These are phyloP conservation scores for Euglossa dilemma DNA, from an alignment of 1,140 invertebrate species.

Conservation along the genomic window DNA sequence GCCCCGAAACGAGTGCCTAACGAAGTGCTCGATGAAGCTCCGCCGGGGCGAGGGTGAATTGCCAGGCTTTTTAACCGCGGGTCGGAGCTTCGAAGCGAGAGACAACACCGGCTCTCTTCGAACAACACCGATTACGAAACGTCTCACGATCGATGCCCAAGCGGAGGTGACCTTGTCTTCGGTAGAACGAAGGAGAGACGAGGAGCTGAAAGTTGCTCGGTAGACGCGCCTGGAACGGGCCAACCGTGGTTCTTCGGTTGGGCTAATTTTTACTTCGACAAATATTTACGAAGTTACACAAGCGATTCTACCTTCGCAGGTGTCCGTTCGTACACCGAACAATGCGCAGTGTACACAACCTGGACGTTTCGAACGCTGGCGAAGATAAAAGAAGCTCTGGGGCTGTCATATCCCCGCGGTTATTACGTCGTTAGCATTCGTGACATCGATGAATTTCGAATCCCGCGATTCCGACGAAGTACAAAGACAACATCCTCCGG, in stretches of 20 bases:
- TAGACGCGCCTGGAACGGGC: neutral
- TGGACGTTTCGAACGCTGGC: neutral
- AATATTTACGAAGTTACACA: constrained; percentile 21
- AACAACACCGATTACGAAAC: no score
- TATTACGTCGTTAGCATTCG: neutral
- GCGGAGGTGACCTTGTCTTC: no score
- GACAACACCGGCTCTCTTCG: no score
- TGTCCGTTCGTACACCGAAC: constrained; percentile 35
- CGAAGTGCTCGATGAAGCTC: no score
- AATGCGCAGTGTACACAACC: neutral
- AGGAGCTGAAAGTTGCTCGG: neutral
- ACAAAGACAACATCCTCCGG: neutral
- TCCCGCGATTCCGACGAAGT: no score
- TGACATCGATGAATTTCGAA: neutral
- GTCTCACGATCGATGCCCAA: neutral
- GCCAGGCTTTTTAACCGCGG: no score
- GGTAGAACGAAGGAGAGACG: neutral
- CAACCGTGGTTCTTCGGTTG: neutral
- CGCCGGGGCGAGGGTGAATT: no score
- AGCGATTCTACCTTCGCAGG: neutral
- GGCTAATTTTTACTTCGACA: constrained; percentile 1
- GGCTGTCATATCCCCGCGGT: neutral
- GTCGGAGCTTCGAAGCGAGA: no score
- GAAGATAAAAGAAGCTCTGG: neutral
- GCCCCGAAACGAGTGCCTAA: neutral